Conservation (phyloP, 2,797 vertebrate species). For the Meriones psammophilus region DNA sequence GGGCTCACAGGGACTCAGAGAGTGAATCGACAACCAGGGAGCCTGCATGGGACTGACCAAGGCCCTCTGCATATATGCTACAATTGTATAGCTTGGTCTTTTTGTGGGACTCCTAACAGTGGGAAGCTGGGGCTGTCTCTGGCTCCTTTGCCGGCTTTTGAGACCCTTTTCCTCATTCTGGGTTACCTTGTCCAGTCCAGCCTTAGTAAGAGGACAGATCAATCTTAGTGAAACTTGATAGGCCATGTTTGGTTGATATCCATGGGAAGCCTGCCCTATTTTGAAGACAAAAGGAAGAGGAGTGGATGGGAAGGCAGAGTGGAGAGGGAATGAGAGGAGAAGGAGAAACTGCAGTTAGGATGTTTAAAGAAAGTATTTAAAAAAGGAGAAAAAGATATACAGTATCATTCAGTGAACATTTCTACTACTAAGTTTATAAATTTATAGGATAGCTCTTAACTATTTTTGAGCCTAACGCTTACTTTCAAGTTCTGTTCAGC, state of each 20-base stretch:
- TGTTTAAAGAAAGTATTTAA: too few relatives aligned
- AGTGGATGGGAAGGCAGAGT: not conserved
- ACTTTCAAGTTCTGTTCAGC: not conserved
- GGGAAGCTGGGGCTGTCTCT: not conserved
- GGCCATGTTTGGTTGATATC: not conserved
- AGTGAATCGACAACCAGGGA: not conserved
- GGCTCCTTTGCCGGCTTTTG: not conserved
- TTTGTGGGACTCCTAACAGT: not conserved
- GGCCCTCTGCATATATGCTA: not conserved
- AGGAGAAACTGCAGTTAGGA: not conserved
- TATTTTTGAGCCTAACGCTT: not conserved
- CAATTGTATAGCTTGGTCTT: not conserved
- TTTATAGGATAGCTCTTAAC: constrained; percentile 14
- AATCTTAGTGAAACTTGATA: not conserved
- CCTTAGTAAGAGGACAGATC: not conserved
- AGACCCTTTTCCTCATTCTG: not conserved
- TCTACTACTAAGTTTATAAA: not conserved
- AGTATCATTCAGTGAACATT: constrained; percentile 2
- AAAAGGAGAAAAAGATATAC: not conserved
- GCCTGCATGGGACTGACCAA: not conserved
- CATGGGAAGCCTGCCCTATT: not conserved
- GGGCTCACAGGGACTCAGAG: not conserved
- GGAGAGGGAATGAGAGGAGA: not conserved
- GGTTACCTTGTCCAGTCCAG: not conserved
- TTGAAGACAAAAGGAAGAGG: not conserved